Evolutionary conservation across 2,797 vertebrate genomes (phyloP), one percentile per base, ranked within the genome.

Genomic region (Protonibea diacanthus): DNA sequence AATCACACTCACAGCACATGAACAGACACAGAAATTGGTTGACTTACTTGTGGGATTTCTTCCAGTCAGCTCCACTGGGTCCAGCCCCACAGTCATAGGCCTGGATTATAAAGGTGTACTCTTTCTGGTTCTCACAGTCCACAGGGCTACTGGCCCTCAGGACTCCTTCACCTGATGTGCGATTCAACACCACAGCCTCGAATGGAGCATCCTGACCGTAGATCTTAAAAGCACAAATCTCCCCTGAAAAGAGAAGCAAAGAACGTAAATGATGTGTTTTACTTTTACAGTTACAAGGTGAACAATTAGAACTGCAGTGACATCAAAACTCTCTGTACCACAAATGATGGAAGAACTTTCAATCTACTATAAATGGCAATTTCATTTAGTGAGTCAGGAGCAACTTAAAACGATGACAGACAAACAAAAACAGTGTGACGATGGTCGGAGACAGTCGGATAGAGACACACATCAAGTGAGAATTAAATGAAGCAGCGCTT

Each of bases 171-270:
- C 98, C 98, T 0, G 98, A 99, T 1, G 98, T 99, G 88, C 95
- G 96, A 91, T 99, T 99, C 82, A 99, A 91, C 78, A 99, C 97
- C 80, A 97, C 95, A 0, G 97, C 97, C 94, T 98, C 96, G 0
- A 99, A 99, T 0, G 97, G 97, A 72, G 94, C 96, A 61, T 97
- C 97, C 66, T 97, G 96, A 40, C 97, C 97, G 0, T 97, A 97
- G 91, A 99, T 97, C 95, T 97, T 98, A 92, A 99, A 99, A 57
- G 97, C 97, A 92, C 98, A 99, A 85, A 99, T 99, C 93, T 99
- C 97, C 79, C 98, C 98, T 99, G 20, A 57, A 90, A 80, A 74
- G 44, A 77, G 12, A 72, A 60, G 5, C 5, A 77, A 65, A 72
- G 0, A 65, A 10, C 1, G 40, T 3, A 9, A 60, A 38, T 18